Conservation (phyloP, 1,140 invertebrate genomes). For the Psix sp. region DNA sequence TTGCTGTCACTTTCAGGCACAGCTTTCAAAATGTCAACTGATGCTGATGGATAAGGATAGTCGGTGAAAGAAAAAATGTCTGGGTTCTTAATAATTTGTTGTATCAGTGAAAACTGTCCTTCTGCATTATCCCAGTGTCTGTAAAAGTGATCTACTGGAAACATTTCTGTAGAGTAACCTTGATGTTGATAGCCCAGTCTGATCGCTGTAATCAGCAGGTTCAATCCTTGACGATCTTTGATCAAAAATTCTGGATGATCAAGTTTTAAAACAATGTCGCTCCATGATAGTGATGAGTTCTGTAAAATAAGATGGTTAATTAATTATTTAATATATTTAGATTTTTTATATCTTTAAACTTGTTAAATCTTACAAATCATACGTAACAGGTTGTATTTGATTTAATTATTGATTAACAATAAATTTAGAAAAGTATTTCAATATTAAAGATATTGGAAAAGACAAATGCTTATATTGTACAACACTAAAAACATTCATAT, state of each 20-base stretch:
- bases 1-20: conserved; percentile 95
- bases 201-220: conserved; percentile 87
- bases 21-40: conserved; percentile 93
- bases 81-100: conserved; percentile 90
- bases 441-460: no score
- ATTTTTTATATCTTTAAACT: no score
- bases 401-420: no score
- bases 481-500: no score
- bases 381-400: no score
- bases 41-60: conserved; percentile 89
- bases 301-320: conserved; percentile 62
- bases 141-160: conserved; percentile 93
- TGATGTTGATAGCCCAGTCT: conserved; percentile 86
- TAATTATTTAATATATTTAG: conserved; percentile 4
- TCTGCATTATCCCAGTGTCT: conserved; percentile 94
- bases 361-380: no score
- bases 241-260: conserved; percentile 94
- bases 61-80: conserved; percentile 97
- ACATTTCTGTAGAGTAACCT: conserved; percentile 84
- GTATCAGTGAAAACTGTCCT: conserved; percentile 92
- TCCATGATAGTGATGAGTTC: conserved; percentile 90
- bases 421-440: no score
- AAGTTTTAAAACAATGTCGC: conserved; percentile 92
- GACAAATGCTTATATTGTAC: no score
- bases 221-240: conserved; percentile 89